Conservation (phyloP, 64 coral and sea anemone genomes). For the Pachyseris speciosa region DNA sequence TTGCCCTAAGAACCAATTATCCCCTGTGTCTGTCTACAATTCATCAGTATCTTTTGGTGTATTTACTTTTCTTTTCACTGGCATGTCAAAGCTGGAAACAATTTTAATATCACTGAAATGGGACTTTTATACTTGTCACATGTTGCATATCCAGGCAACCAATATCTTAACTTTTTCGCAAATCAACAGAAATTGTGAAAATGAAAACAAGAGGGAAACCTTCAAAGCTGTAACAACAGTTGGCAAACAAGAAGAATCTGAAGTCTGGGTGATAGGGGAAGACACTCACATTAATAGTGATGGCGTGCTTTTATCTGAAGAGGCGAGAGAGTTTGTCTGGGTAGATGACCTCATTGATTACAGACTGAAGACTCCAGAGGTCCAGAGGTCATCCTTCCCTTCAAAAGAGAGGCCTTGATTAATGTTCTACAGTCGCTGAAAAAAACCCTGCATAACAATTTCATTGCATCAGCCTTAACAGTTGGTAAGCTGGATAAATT, state of each 20-base stretch:
- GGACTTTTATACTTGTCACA: too few relatives aligned
- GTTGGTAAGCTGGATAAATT: not conserved
- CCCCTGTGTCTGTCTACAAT: too few relatives aligned
- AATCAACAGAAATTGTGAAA: not conserved
- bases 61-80: too few relatives aligned
- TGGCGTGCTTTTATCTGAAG: not conserved
- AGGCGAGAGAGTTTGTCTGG: not conserved
- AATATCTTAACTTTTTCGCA: too few relatives aligned
- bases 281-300: not conserved
- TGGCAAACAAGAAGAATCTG: not conserved
- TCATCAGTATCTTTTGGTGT: too few relatives aligned
- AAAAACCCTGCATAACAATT: not conserved
- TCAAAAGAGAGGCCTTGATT: not conserved
- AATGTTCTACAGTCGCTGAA: not conserved
- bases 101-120: too few relatives aligned
- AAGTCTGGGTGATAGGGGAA: not conserved
- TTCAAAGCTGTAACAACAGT: not conserved
- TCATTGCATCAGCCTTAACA: not conserved
- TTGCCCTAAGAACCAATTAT: too few relatives aligned
- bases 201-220: not conserved
- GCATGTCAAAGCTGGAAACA: too few relatives aligned
- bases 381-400: not conserved
- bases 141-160: too few relatives aligned
- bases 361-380: too few relatives aligned
- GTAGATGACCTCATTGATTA: not conserved